A percentile compares a stretch with the other conserved stretches of the same genome.
Evolutionary conservation across 2,797 vertebrate genomes (phyloP).

Genomic region (Thamnophis elegans): DNA sequence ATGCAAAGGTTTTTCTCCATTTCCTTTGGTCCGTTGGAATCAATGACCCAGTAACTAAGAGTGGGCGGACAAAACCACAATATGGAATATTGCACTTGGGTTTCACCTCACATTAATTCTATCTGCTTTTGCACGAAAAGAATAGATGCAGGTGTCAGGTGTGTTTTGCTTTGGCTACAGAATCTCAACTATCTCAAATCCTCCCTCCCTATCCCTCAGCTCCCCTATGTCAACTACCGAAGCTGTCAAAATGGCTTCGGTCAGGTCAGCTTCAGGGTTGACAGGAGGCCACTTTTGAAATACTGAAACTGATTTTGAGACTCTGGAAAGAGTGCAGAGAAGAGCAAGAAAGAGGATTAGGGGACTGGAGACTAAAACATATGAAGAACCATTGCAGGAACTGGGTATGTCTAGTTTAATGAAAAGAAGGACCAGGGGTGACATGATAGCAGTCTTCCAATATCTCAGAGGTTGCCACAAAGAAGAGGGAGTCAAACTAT

Average conservation of each 20-base stretch:
- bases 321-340: neutral
- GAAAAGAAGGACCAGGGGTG: neutral
- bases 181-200: too few species aligned
- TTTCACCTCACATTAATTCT: neutral
- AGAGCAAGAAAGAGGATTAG: too few species aligned
- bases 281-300: neutral
- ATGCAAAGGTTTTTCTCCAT: neutral
- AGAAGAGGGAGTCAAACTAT: too few species aligned
- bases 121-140: neutral
- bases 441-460: too few species aligned
- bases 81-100: neutral
- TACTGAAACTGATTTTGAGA: neutral
- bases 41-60: neutral
- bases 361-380: too few species aligned
- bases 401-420: rapidly evolving
- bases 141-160: neutral
- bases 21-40: neutral
- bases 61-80: neutral
- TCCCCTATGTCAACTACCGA: too few species aligned
- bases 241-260: too few species aligned
- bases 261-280: too few species aligned
- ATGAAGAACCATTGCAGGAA: neutral
- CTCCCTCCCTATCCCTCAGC: too few species aligned
- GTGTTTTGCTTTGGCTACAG: too few species aligned
- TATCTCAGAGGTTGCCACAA: too few species aligned